Evolutionary conservation across 2,113 vertebrate species (phyloP), one percentile per base, ranked within the genome.

Genomic region (Maccullochella peelii): DNA sequence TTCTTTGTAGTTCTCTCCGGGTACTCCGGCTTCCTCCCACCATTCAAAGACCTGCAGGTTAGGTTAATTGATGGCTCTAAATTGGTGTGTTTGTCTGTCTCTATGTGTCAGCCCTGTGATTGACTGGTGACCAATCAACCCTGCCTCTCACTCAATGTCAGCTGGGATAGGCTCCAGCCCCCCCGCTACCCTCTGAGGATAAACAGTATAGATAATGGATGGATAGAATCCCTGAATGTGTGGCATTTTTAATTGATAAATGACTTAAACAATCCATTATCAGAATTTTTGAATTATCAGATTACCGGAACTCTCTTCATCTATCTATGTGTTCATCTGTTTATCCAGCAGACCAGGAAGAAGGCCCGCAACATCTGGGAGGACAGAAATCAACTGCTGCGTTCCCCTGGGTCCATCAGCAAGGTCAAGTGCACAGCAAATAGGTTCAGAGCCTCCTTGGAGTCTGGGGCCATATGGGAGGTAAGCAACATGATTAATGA

Each of bases 401-500:
- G 2, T 79, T 77, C 85, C 83, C 81, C 4, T 7, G 86, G 71
- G 82, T 68, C 42, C 58, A 81, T 65, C 63, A 61, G 44, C 79
- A 90, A 89, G 86, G 88, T 92, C 87, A 91, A 91, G 83, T 89
- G 63, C 82, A 88, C 74, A 87, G 68, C 82, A 89, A 85, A 81
- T 58, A 79, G 61, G 77, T 88, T 76, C 85, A 83, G 78, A 80
- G 75, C 73, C 73, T 89, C 87, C 82, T 87, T 80, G 68, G 89
- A 90, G 87, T 88, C 63, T 73, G 70, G 69, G 63, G 44, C 83
- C 84, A 90, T 88, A 89, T 87, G 85, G 84, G 38, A 75, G 21
- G 57, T 90, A 89, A 88, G 78, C 70, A 85, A 69, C 69, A 81
- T 88, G 88, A 92, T 93, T 94, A 89, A 93, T 23, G 79, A 87